phyloP scores from a whole-genome alignment of 1,140 invertebrate species.

The Bombus impatiens region DNA sequence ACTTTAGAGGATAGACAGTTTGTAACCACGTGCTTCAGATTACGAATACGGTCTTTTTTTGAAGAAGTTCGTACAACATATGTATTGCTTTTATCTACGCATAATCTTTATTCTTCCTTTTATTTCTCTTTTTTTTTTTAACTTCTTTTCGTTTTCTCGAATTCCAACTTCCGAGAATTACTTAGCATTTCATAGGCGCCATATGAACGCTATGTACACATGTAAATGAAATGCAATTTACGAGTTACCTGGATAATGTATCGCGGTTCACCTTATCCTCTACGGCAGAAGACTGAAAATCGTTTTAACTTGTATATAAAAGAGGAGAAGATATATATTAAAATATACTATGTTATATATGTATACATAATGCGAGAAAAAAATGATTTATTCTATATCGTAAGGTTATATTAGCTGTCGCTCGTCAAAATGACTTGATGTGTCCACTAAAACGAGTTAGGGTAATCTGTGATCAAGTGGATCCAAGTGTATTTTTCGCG shows the following conservation, averaged over 20 bases:
- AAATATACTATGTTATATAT: constrained; percentile 7
- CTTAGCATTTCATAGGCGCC: not conserved
- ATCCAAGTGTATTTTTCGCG: constrained; percentile 45
- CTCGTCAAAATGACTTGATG: constrained; percentile 16
- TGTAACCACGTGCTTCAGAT: not conserved
- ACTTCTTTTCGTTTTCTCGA: not conserved
- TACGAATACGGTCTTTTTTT: not conserved
- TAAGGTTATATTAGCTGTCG: not conserved
- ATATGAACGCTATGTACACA: not conserved
- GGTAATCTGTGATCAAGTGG: constrained; percentile 62
- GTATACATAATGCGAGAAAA: constrained; percentile 1
- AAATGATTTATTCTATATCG: constrained; percentile 24
- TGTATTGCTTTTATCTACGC: not conserved
- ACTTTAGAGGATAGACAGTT: constrained; percentile 22
- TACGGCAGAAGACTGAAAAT: constrained; percentile 79
- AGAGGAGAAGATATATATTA: not conserved
- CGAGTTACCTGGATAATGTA: constrained; percentile 6
- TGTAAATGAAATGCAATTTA: not conserved
- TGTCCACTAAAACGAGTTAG: constrained; percentile 41
- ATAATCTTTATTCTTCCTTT: constrained; percentile 16
- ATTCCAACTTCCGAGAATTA: not conserved
- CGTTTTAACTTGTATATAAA: constrained; percentile 75
- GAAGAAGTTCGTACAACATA: not conserved
- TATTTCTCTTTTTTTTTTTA: not conserved
- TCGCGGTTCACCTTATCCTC: constrained; percentile 59